phyloP scores from a whole-genome alignment of 2,888 invertebrate species.

The Ferrisia virgata region DNA sequence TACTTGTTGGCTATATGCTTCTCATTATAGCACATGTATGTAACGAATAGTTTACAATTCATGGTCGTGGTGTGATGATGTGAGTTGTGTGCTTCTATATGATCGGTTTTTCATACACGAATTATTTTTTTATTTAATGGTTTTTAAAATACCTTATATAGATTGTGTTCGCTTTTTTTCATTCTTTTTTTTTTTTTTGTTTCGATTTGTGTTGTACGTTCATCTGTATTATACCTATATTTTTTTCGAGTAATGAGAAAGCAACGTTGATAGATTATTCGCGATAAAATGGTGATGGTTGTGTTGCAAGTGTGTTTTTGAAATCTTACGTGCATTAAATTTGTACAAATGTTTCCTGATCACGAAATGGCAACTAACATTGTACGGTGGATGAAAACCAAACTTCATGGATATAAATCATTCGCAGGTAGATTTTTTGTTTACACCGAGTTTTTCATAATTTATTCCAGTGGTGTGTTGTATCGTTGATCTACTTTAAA shows the following conservation, averaged over 20 bases:
- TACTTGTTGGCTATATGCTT: conserved; percentile 40
- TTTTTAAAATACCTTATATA: not conserved
- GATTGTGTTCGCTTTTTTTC: not conserved
- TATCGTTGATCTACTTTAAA: too few relatives aligned
- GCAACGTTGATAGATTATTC: not conserved
- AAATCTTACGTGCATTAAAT: not conserved
- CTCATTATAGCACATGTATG: conserved; percentile 40
- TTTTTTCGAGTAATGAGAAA: not conserved
- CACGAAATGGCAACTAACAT: conserved; percentile 66
- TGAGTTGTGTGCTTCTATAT: not conserved
- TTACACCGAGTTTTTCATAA: too few relatives aligned
- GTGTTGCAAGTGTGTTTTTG: not conserved
- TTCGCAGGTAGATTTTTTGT: conserved; percentile 66
- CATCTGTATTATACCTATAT: too few relatives aligned
- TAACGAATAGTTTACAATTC: conserved; percentile 33
- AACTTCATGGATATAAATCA: conserved; percentile 72
- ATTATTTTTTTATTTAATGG: not conserved
- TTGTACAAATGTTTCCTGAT: conserved; percentile 35
- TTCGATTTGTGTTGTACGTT: not conserved
- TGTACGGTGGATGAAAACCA: conserved; percentile 73
- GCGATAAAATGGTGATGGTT: not conserved
- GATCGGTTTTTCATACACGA: not conserved
- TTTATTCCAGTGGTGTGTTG: too few relatives aligned
- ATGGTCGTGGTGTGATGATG: conserved; percentile 32
- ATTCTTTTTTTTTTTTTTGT: not conserved